Percentiles rank a stretch among this genome's conserved stretches.
These are phyloP conservation scores for Aphelenchoides avenae DNA, from an alignment of 1,140 invertebrate species.

Conservation along the genomic window DNA sequence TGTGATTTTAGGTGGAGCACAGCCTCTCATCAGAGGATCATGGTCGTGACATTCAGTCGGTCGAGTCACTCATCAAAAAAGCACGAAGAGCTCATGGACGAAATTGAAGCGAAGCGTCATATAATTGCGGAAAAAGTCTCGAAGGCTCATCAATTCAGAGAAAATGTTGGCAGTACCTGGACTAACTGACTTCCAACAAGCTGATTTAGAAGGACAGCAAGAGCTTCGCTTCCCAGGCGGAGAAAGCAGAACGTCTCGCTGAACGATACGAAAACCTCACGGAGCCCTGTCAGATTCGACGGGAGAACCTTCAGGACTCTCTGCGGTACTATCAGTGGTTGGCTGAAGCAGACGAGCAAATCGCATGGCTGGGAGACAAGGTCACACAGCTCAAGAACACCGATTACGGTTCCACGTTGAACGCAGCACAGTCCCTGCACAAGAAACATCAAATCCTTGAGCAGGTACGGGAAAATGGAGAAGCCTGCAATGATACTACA, in stretches of 20 bases:
- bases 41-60: constrained; percentile 74
- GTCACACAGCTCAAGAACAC: constrained; percentile 79
- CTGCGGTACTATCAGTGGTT: constrained; percentile 75
- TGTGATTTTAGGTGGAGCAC: too few species aligned
- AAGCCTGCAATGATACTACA: neutral
- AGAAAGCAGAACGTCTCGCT: constrained; percentile 60
- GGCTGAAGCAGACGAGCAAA: constrained; percentile 90
- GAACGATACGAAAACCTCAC: constrained; percentile 74
- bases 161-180: too few species aligned
- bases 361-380: constrained; percentile 94
- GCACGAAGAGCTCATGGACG: constrained; percentile 38
- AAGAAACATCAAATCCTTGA: constrained; percentile 84
- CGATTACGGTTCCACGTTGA: constrained; percentile 89
- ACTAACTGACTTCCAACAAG: too few species aligned
- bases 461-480: constrained; percentile 67
- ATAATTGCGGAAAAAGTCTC: constrained; percentile 15
- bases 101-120: constrained; percentile 42
- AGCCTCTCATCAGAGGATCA: constrained; percentile 77
- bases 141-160: too few species aligned
- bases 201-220: constrained; percentile 67
- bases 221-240: too few species aligned
- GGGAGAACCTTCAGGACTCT: constrained; percentile 83
- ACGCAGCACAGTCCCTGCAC: constrained; percentile 91
- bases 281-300: constrained; percentile 79
- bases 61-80: constrained; percentile 74